Evolutionary conservation across 2,888 invertebrate genomes (phyloP), one percentile per base, ranked within the genome.

Genomic region (Patella ulyssiponensis): DNA sequence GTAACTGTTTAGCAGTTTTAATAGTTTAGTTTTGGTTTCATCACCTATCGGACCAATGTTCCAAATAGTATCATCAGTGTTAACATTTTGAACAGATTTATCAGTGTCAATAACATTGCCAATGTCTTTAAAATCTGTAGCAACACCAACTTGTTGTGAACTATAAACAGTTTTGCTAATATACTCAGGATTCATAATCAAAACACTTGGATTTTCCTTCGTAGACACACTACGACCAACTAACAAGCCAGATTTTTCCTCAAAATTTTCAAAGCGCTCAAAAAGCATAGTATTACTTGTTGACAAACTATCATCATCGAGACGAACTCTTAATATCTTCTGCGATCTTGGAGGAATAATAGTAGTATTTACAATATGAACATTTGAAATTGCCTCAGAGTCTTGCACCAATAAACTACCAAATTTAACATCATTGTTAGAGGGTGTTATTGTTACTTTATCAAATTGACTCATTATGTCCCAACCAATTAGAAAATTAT

Each of bases 121-220:
- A 27, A 27, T 27, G 27, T 27, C 27, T 27, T 27, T 27, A 27
- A 27, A 27, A 27, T 27, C 20, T 20, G 20, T 64, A 20, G 64
- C 64, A n/a, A 7, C 7, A 64, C 20, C 64, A 64, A 64, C 64
- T 64, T 64, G 64, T 64, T 64, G 64, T 20, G 64, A 64, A n/a
- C 9, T 23, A 64, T 64, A 64, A 7, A 64, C 64, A 64, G 17
- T 64, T 64, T n/a, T 64, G 23, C 64, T 64, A 20, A 64, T 64
- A 11, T n/a, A 3, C 7, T 20, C 64, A 64, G 64, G 64, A 23
- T 64, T 64, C 58, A 58, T 58, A 58, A 58, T 15, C 15, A 58
- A 58, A 5, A 58, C 58, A n/a, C 15, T n/a, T n/a, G 64, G 64
- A 64, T n/a, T 58, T n/a, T 64, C 23, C 2, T n/a, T 20, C 9